A percentile compares a stretch with the other conserved stretches of the same genome.
Evolutionary conservation across 2,797 vertebrate species (phyloP).

Genomic region (Tolypeutes matacus): DNA sequence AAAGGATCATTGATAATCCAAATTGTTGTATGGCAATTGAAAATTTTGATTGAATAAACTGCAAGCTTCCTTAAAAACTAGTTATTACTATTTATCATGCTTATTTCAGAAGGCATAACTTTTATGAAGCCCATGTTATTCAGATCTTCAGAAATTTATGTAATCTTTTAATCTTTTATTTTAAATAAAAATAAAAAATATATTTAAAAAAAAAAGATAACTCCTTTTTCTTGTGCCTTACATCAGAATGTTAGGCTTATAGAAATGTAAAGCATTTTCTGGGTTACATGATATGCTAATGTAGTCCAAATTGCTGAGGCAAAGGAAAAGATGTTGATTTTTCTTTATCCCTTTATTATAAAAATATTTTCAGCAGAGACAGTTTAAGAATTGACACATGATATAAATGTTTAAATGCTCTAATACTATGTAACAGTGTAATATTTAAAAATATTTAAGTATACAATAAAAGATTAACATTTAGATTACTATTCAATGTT

Average conservation of each 20-base stretch:
- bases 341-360: not conserved
- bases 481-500: slow-evolving; percentile 23
- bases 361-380: slow-evolving; percentile 42
- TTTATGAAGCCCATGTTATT: not conserved
- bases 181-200: no score
- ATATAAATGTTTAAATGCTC: not conserved
- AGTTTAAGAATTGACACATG: not conserved
- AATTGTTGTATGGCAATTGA: not conserved
- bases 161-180: no score
- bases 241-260: not conserved
- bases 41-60: not conserved
- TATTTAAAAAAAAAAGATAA: not conserved
- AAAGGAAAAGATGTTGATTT: not conserved
- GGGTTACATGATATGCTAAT: not conserved
- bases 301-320: not conserved
- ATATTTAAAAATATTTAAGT: slow-evolving; percentile 16
- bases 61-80: not conserved
- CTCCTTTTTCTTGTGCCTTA: not conserved
- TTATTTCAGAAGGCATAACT: not conserved
- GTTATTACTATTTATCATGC: not conserved
- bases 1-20: not conserved
- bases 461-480: not conserved
- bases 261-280: not conserved
- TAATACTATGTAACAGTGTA: not conserved
- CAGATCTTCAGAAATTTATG: not conserved